phyloP scores from a whole-genome alignment of 2,797 vertebrate species.

The Sebastes matsubarae region DNA sequence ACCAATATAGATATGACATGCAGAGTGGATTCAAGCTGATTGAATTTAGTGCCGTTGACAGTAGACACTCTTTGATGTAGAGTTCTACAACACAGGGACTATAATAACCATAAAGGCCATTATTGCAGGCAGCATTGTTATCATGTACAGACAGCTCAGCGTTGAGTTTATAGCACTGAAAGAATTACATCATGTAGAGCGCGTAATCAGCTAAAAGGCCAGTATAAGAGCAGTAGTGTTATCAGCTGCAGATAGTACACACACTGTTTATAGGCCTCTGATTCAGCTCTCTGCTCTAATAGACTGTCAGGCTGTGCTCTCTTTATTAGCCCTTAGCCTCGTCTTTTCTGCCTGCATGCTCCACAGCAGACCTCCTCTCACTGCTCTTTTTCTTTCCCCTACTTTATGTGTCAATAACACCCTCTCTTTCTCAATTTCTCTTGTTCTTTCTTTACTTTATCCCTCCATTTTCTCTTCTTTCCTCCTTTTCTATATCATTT shows the following conservation, averaged over 20 bases:
- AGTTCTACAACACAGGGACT: background rate
- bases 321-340: slow-evolving; percentile 58
- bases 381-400: background rate
- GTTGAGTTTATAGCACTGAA: slow-evolving; percentile 29
- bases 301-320: slow-evolving; percentile 53
- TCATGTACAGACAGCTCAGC: slow-evolving; percentile 47
- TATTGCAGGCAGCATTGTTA: slow-evolving; percentile 44
- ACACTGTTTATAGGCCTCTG: slow-evolving; percentile 61
- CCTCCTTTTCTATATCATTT: background rate
- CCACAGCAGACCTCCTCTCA: background rate
- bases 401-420: background rate
- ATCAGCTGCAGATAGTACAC: slow-evolving; percentile 61
- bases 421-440: background rate
- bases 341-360: slow-evolving; percentile 18
- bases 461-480: background rate
- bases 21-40: background rate
- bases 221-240: slow-evolving; percentile 54
- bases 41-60: background rate
- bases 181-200: slow-evolving; percentile 48
- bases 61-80: background rate
- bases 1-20: background rate
- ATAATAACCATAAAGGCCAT: slow-evolving; percentile 22
- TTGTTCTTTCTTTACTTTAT: background rate
- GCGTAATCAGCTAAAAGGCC: slow-evolving; percentile 65
- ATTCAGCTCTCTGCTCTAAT: slow-evolving; percentile 69